Evolutionary conservation across 2,888 invertebrate species (phyloP).

Genomic region (Zootermopsis nevadensis): DNA sequence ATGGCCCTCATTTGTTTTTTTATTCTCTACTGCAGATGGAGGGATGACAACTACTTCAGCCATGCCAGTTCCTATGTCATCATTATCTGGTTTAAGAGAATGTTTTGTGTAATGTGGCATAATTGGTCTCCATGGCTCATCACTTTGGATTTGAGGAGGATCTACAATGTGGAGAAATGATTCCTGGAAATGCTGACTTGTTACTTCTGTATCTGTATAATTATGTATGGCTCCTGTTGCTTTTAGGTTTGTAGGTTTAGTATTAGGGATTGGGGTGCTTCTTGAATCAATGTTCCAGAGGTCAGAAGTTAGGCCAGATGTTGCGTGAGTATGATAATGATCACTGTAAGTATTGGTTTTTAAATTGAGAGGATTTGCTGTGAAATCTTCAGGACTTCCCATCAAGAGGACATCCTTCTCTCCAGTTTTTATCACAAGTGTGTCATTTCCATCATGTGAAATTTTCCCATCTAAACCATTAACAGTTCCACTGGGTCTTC

Average conservation of each 20-base stretch:
- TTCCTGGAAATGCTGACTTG: not conserved
- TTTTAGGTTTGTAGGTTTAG: not conserved
- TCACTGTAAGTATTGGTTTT: slow-evolving; percentile 16
- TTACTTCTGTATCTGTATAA: not conserved
- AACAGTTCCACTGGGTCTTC: not conserved
- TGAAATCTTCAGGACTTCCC: not conserved
- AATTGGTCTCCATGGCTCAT: slow-evolving; percentile 32
- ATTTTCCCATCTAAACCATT: not conserved
- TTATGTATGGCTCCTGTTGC: not conserved
- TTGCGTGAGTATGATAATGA: not conserved
- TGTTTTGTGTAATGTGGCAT: slow-evolving; percentile 19
- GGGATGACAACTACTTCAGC: slow-evolving; percentile 27
- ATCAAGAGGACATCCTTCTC: not conserved
- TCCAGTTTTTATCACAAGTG: slow-evolving; percentile 35
- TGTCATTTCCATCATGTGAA: not conserved
- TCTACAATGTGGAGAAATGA: not conserved
- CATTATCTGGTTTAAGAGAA: slow-evolving; percentile 20
- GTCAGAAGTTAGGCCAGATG: not conserved
- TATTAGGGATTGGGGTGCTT: not conserved
- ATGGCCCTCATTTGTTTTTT: not conserved
- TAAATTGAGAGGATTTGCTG: not conserved
- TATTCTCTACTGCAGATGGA: slow-evolving; percentile 18
- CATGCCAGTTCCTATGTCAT: slow-evolving; percentile 21
- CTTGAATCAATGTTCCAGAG: not conserved
- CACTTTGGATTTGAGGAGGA: slow-evolving; percentile 8